Percentiles rank a stretch among this genome's conserved stretches.
These are phyloP conservation scores for Amphilophus citrinellus DNA, from an alignment of 2,113 vertebrate genomes.

Conservation along the genomic window DNA sequence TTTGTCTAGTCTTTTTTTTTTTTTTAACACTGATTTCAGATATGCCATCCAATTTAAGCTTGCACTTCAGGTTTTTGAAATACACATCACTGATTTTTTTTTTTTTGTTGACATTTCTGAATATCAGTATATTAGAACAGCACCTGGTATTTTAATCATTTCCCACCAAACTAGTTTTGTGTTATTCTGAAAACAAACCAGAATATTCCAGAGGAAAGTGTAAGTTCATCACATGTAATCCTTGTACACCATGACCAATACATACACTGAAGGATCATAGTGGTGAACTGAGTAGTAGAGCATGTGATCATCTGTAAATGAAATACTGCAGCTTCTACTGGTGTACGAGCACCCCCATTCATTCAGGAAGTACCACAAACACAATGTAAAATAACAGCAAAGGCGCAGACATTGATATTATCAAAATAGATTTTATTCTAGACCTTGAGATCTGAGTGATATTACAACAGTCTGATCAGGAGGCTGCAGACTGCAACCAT, in stretches of 20 bases:
- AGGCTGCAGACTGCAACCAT: constrained; percentile 90
- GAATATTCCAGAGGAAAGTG: neutral
- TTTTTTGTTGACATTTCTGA: neutral
- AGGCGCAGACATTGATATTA: constrained; percentile 85
- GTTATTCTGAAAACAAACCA: neutral
- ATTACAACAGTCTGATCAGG: constrained; percentile 98
- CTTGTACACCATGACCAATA: no score
- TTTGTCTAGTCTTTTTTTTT: neutral
- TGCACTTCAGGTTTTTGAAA: neutral
- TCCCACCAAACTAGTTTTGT: neutral
- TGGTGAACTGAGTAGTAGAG: neutral
- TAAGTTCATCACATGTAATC: no score
- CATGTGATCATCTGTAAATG: neutral
- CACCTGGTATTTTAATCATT: neutral
- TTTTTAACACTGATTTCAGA: neutral
- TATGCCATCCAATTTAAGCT: neutral
- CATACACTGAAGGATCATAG: no score
- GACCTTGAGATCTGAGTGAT: constrained; percentile 96
- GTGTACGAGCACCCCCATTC: neutral
- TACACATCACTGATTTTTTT: neutral
- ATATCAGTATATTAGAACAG: neutral
- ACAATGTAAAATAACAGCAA: neutral
- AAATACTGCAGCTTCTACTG: neutral
- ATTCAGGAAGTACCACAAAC: no score
- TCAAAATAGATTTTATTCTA: constrained; percentile 99